Conservation (phyloP, 2,797 vertebrate species). For the Halcyon leucocephala region DNA sequence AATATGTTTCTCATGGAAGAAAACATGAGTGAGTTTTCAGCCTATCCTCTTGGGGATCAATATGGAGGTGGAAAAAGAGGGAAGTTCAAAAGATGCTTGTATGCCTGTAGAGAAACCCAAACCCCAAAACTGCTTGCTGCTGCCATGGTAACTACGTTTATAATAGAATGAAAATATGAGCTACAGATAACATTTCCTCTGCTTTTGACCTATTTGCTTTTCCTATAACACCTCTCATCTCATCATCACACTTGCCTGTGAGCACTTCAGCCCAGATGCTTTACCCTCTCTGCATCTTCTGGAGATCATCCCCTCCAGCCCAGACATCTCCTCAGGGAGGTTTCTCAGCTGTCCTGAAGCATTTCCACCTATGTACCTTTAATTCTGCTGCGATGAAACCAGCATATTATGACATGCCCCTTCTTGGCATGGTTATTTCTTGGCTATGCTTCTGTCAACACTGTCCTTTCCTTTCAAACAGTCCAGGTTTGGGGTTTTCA, state of each 20-base stretch:
- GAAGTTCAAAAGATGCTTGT: constrained; percentile 12
- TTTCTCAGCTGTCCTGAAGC: neutral
- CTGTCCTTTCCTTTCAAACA: neutral
- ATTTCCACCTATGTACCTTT: neutral
- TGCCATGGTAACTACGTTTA: constrained; percentile 29
- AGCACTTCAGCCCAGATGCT: neutral
- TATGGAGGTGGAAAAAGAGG: neutral
- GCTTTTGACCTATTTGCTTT: constrained; percentile 40
- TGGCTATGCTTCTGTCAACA: neutral
- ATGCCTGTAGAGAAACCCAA: neutral
- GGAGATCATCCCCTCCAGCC: neutral
- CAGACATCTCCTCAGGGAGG: neutral
- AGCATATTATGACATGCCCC: neutral
- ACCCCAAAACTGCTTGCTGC: neutral
- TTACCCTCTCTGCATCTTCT: neutral
- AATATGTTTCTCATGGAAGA: neutral
- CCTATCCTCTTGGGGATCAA: neutral
- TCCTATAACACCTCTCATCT: neutral
- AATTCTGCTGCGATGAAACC: neutral
- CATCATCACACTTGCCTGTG: constrained; percentile 7
- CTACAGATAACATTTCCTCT: neutral
- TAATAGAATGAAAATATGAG: neutral
- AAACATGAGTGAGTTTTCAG: neutral
- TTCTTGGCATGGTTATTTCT: neutral
- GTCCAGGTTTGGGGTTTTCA: neutral